Conservation (phyloP, 92 coral and sea anemone species). For the Parazoanthus darwini region DNA sequence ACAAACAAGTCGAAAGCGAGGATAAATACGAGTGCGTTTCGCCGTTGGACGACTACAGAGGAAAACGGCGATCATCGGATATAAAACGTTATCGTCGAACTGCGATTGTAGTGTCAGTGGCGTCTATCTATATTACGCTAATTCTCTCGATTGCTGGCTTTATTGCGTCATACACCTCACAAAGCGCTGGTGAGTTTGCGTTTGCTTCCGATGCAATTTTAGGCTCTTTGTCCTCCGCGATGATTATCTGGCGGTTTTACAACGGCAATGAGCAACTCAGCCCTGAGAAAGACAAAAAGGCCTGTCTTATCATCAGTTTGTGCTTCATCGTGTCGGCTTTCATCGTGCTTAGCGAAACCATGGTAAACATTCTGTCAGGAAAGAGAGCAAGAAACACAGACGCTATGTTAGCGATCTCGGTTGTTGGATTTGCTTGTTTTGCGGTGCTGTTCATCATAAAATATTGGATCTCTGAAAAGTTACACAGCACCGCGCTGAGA, state of each 20-base stretch:
- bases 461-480: conserved; percentile 44
- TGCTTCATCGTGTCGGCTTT: conserved; percentile 45
- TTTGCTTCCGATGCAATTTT: conserved; percentile 72
- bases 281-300: conserved; percentile 46
- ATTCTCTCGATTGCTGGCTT: conserved; percentile 55
- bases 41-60: conserved; percentile 8
- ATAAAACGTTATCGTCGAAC: conserved; percentile 32
- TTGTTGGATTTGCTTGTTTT: conserved; percentile 15
- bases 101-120: conserved; percentile 43
- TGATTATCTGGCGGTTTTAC: conserved; percentile 71
- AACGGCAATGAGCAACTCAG: conserved; percentile 33
- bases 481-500: conserved; percentile 53
- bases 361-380: conserved; percentile 13
- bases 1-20: background rate
- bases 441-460: conserved; percentile 36
- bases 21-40: conserved; percentile 10
- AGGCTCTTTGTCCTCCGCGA: conserved; percentile 59
- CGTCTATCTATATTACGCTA: conserved; percentile 56
- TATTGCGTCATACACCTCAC: conserved; percentile 50
- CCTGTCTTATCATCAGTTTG: conserved; percentile 39
- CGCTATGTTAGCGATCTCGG: conserved; percentile 40
- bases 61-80: background rate
- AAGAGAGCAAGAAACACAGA: conserved; percentile 25
- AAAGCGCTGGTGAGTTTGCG: conserved; percentile 75
- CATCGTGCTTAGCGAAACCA: conserved; percentile 42